A percentile compares a stretch with the other conserved stretches of the same genome.
Evolutionary conservation across 2,888 invertebrate species (phyloP).

Genomic region (Unio delphinus): DNA sequence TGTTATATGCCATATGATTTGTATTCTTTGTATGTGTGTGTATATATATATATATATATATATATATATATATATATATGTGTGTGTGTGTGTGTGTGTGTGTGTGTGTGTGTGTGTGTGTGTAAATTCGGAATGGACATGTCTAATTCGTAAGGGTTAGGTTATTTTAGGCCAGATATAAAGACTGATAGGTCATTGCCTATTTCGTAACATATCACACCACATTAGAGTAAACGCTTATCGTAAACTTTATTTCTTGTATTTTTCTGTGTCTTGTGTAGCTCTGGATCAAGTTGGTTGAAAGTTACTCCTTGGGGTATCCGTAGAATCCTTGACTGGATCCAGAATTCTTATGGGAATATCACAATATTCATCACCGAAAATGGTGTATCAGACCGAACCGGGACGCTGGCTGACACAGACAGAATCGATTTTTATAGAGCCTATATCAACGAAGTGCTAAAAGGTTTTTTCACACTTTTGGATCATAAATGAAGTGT

Average conservation of each 20-base stretch:
- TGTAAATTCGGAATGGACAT: too few species aligned
- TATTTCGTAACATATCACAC: not conserved
- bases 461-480: conserved; percentile 57
- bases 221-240: not conserved
- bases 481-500: not conserved
- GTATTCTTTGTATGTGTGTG: too few species aligned
- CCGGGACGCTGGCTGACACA: conserved; percentile 53
- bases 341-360: conserved; percentile 51
- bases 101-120: too few species aligned
- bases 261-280: conserved; percentile 8
- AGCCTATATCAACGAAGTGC: conserved; percentile 63
- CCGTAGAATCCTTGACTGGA: conserved; percentile 54
- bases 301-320: conserved; percentile 59
- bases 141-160: too few species aligned
- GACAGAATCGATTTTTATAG: conserved; percentile 60
- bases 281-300: conserved; percentile 54
- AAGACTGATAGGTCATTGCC: not conserved
- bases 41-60: too few species aligned
- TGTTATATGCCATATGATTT: too few species aligned
- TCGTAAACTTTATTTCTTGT: not conserved
- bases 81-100: too few species aligned
- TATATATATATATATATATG: too few species aligned
- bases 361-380: conserved; percentile 62
- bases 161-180: not conserved
- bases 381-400: conserved; percentile 58